Percentiles rank a stretch among this genome's conserved stretches.
Evolutionary conservation across 2,113 vertebrate genomes (phyloP).

Genomic region (Spermophilus dauricus): DNA sequence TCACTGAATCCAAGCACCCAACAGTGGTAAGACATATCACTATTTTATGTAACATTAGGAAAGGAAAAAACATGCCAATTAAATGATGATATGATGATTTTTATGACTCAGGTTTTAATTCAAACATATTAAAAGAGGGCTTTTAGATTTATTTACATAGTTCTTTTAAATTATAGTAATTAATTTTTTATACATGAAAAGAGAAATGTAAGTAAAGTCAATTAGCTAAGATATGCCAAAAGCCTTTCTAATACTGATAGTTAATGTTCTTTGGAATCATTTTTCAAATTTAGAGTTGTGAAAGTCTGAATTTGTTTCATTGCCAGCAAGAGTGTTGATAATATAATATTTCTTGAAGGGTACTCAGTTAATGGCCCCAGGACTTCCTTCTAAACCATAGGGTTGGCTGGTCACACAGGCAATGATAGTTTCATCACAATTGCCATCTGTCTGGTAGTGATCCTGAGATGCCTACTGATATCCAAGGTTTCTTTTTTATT

Average conservation of each 20-base stretch:
- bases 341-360: neutral
- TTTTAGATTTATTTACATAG: neutral
- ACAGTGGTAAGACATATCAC: neutral
- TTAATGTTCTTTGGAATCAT: neutral
- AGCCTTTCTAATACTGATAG: neutral
- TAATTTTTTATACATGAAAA: neutral
- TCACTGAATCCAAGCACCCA: neutral
- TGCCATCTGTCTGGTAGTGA: neutral
- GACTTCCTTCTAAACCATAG: neutral
- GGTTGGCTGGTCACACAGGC: accelerated
- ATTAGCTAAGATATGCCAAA: neutral
- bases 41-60: neutral
- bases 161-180: neutral
- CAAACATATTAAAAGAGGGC: neutral
- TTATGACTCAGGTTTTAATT: neutral
- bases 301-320: neutral
- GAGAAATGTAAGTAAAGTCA: neutral
- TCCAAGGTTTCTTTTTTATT: neutral
- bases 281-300: neutral
- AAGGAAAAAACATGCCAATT: neutral
- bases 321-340: neutral
- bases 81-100: neutral
- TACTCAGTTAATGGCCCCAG: neutral
- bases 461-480: neutral
- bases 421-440: neutral